Evolutionary conservation across 2,113 vertebrate species (phyloP), one percentile per base, ranked within the genome.

Genomic region (Suricata suricatta): DNA sequence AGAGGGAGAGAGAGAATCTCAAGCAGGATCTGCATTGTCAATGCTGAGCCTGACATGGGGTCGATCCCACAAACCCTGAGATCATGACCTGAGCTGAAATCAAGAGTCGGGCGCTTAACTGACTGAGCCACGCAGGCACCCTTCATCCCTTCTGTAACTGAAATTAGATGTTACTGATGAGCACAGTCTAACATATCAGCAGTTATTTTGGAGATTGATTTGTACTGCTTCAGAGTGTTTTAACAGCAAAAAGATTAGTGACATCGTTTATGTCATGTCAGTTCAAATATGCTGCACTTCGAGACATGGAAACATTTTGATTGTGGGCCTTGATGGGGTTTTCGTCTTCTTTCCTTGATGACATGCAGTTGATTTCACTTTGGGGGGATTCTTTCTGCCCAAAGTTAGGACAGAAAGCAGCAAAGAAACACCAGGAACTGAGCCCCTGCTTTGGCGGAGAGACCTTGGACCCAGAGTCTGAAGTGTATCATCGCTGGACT

Each of bases 221-320:
- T 50, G 15, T 15, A 35, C 29, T 38, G 29, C 88, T 94, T 76
- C 38, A 2, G 76, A 87, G 21, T 47, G 27, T 69, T 92, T 91
- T 52, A 63, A 79, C 68, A 86, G n/a, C 63, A 80, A 94, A 76
- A 97, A 19, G 9, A 79, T 77, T 33, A 88, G 74, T 90, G 64
- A 80, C 69, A 19, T 85, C 35, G 13, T 74, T 54, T 50, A 41
- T 23, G 50, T 33, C 50, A 21, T 0, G 10, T 35, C 41, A 12
- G 94, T 66, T 87, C 79, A 86, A n/a, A 60, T 66, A 57, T 21
- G 52, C 12, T 69, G 47, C 13, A 44, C 38, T n/a, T 38, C 3
- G 17, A 12, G 17, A 13, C 15, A 50, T 9, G 77, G 31, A 35
- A 25, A 50, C 17, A 25, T 79, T 93, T 97, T 47, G 25, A 31